Conservation (phyloP, 2,113 vertebrate species). For the Serinus canaria region DNA sequence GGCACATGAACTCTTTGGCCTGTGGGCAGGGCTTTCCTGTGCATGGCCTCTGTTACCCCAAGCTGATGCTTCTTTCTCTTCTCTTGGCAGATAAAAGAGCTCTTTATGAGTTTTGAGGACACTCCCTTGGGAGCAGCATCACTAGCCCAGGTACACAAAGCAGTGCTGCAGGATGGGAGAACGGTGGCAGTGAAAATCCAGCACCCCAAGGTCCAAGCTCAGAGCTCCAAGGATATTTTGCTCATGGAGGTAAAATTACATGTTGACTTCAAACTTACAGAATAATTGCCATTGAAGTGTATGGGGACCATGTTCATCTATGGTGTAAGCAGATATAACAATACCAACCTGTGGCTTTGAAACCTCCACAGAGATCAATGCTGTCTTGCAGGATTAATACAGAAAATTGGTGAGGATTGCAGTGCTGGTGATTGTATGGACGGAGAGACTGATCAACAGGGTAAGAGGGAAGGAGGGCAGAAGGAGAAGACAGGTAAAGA, state of each 20-base stretch:
- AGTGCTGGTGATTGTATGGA: not conserved
- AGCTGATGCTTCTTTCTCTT: conserved; percentile 19
- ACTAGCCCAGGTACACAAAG: conserved; percentile 96
- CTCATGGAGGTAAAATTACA: conserved; percentile 89
- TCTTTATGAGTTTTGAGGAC: conserved; percentile 90
- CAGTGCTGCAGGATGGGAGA: conserved; percentile 88
- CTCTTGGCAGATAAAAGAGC: conserved; percentile 81
- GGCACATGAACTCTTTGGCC: not conserved
- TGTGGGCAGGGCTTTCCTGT: not conserved
- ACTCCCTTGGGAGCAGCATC: conserved; percentile 91
- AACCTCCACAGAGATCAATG: not conserved
- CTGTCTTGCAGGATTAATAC: not conserved
- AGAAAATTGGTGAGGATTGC: not conserved
- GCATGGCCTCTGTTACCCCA: not conserved
- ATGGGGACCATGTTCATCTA: not conserved
- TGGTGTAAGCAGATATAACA: not conserved
- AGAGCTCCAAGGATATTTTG: conserved; percentile 90
- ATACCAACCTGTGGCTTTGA: not conserved
- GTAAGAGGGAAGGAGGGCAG: not conserved
- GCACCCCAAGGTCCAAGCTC: conserved; percentile 92
- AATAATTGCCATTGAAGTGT: not conserved
- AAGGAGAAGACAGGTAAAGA: not conserved
- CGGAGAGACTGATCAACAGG: not conserved
- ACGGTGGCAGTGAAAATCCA: conserved; percentile 96
- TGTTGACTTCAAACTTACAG: not conserved